phyloP scores from a whole-genome alignment of 2,113 vertebrate species.

The Pseudopipra pipra region DNA sequence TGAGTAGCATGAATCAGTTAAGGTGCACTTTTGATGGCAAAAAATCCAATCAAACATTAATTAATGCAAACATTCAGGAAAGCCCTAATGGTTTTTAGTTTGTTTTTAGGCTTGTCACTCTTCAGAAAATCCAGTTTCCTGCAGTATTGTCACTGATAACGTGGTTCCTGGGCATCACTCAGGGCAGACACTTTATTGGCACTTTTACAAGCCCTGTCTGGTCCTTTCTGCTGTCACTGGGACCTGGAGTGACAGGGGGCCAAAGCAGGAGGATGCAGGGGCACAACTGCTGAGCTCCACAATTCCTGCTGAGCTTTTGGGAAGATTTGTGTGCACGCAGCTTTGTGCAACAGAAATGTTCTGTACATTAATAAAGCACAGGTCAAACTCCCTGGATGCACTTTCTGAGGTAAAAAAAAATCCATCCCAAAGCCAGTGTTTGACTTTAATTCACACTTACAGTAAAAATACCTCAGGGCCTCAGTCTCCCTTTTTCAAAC shows the following conservation, averaged over 20 bases:
- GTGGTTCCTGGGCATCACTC: not conserved
- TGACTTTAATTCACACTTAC: not conserved
- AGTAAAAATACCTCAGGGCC: rapidly evolving
- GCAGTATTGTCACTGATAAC: not conserved
- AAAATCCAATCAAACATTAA: not conserved
- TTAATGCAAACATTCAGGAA: not conserved
- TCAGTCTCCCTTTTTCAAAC: not conserved
- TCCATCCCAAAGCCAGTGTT: not conserved
- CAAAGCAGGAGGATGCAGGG: not conserved
- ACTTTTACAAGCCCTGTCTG: not conserved
- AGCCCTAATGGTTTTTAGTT: not conserved
- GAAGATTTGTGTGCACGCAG: not conserved
- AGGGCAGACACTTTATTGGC: not conserved
- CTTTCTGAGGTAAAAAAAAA: not conserved
- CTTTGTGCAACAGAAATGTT: not conserved
- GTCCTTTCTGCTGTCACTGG: not conserved
- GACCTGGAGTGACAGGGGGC: not conserved
- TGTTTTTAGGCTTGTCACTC: not conserved
- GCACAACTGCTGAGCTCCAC: not conserved
- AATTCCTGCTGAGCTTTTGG: not conserved
- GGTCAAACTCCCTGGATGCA: not conserved
- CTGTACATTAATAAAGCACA: not conserved
- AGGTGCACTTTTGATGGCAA: not conserved
- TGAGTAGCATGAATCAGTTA: not conserved
- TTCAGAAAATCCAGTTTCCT: not conserved